These are phyloP conservation scores for Lanius ludovicianus DNA, from an alignment of 2,113 vertebrate genomes.

Conservation along the genomic window DNA sequence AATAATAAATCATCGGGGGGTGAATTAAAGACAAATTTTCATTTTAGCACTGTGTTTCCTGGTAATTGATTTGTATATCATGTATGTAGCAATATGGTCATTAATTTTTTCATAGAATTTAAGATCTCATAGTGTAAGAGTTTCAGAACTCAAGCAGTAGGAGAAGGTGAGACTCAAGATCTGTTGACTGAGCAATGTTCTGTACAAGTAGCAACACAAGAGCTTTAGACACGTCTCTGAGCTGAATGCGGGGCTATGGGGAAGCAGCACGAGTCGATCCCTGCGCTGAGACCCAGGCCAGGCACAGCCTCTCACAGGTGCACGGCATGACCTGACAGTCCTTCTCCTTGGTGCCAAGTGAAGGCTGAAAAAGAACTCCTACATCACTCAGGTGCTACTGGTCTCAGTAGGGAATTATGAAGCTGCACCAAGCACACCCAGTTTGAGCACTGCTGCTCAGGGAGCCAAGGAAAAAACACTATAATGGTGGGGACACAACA, in stretches of 20 bases:
- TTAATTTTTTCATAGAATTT: background rate
- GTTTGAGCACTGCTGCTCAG: background rate
- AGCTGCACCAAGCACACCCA: background rate
- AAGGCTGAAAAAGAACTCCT: background rate
- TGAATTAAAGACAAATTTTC: background rate
- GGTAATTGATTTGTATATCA: background rate
- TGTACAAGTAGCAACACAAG: background rate
- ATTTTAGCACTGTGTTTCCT: background rate
- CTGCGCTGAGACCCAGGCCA: background rate
- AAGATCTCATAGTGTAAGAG: background rate
- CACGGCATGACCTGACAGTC: accelerated
- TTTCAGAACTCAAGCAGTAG: background rate
- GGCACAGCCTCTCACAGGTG: background rate
- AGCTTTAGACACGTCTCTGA: background rate
- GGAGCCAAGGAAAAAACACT: background rate
- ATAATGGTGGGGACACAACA: background rate
- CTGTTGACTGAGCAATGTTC: background rate
- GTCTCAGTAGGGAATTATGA: accelerated
- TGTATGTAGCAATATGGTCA: background rate
- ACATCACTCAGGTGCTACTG: accelerated
- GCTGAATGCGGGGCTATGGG: background rate
- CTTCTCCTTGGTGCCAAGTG: background rate
- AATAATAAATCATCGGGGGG: background rate
- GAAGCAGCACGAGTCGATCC: accelerated
- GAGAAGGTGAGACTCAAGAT: background rate